Conservation (phyloP, 2,888 invertebrate genomes). For the Polietes domitor region DNA sequence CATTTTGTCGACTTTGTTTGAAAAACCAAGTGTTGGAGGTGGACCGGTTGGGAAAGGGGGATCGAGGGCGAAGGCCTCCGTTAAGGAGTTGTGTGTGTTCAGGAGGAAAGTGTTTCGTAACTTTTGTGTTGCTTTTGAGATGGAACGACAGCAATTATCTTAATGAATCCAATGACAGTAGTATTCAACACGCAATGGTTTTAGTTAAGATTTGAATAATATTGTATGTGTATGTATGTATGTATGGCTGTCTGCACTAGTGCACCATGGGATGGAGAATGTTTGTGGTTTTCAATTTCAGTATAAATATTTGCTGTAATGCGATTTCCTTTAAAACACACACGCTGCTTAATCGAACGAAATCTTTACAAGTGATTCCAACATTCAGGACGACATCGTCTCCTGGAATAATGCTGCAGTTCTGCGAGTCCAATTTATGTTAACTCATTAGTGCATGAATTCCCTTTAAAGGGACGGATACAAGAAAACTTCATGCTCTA, state of each 20-base stretch:
- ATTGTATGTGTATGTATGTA: neutral
- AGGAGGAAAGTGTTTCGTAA: conserved; percentile 23
- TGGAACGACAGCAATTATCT: conserved; percentile 42
- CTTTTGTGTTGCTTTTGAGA: conserved; percentile 32
- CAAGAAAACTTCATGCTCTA: no score
- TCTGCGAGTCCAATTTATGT: no score
- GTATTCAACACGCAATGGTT: conserved; percentile 33
- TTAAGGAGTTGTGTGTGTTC: neutral
- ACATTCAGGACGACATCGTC: no score
- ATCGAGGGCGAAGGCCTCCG: neutral
- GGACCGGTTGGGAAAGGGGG: neutral
- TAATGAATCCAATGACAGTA: conserved; percentile 36
- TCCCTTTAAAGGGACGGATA: no score
- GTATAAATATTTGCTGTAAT: no score
- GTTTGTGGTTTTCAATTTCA: conserved; percentile 32
- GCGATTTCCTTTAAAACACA: no score
- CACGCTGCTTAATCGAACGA: no score
- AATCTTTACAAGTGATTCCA: no score
- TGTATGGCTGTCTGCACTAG: neutral
- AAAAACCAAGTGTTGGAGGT: neutral
- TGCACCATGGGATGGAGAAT: conserved; percentile 16
- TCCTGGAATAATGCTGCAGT: no score
- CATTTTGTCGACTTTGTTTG: conserved; percentile 21
- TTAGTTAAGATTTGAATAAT: conserved; percentile 42
- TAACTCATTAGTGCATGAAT: no score